Evolutionary conservation across 2,888 invertebrate species (phyloP).

Genomic region (Papilio demoleus): DNA sequence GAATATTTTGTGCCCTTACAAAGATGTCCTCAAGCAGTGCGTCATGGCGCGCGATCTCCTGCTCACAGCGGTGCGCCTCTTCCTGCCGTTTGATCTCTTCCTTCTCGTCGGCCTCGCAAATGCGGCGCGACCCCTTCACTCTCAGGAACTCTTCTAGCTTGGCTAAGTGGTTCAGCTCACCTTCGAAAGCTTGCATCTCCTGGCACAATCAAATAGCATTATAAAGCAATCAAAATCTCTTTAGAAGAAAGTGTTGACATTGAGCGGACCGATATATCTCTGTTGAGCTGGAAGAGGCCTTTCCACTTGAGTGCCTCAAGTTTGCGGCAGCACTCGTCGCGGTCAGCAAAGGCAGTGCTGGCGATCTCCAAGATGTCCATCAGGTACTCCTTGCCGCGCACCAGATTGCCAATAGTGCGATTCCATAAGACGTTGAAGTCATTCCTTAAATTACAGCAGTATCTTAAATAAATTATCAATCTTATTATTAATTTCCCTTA

Average conservation of each 20-base stretch:
- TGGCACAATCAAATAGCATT: conserved; percentile 50
- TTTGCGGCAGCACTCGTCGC: conserved; percentile 91
- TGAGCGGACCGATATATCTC: conserved; percentile 77
- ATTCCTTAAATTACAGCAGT: conserved; percentile 75
- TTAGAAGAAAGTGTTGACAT: too few relatives aligned
- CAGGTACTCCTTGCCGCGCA: conserved; percentile 90
- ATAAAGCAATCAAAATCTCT: too few relatives aligned
- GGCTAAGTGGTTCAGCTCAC: conserved; percentile 92
- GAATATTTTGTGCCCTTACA: conserved; percentile 67
- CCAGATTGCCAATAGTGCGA: conserved; percentile 88
- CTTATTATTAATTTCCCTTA: neutral
- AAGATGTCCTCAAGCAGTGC: conserved; percentile 89
- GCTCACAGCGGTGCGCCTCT: conserved; percentile 87
- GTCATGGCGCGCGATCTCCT: conserved; percentile 87
- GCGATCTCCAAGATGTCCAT: conserved; percentile 94
- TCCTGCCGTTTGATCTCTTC: conserved; percentile 87
- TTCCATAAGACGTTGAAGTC: conserved; percentile 93
- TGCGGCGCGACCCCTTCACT: conserved; percentile 90
- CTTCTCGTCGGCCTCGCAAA: conserved; percentile 89
- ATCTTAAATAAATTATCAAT: neutral
- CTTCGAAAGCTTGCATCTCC: conserved; percentile 94
- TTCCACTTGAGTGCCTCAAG: conserved; percentile 91
- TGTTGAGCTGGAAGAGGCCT: conserved; percentile 87
- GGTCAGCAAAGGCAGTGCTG: conserved; percentile 91
- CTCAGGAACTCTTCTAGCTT: conserved; percentile 93